Conservation (phyloP, 1,140 invertebrate species). For the Trichoplusia ni region DNA sequence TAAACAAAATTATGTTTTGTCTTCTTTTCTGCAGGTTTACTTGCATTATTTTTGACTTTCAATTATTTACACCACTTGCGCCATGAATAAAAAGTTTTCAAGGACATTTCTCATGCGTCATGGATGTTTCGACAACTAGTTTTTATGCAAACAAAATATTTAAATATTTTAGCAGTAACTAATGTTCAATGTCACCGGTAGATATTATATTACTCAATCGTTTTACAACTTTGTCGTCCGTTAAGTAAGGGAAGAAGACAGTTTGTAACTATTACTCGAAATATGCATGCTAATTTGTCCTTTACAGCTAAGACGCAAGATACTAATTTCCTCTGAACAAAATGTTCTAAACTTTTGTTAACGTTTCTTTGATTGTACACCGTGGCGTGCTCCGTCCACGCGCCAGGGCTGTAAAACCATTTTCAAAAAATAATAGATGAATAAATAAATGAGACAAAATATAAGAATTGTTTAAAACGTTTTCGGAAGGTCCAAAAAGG, state of each 20-base stretch:
- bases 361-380: neutral
- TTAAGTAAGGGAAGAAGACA: neutral
- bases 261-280: neutral
- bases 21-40: no score
- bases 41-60: no score
- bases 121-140: no score
- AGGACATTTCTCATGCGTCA: no score
- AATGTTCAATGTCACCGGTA: conserved; percentile 36
- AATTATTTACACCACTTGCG: no score
- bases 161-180: conserved; percentile 24
- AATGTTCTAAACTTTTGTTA: neutral
- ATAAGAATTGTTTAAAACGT: conserved; percentile 64
- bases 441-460: conserved; percentile 56
- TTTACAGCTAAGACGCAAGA: neutral
- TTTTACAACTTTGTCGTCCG: conserved; percentile 32
- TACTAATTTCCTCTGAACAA: neutral
- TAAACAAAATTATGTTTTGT: no score
- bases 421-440: conserved; percentile 54
- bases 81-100: no score
- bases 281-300: neutral
- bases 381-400: conserved; percentile 63
- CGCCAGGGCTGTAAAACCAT: conserved; percentile 64
- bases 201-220: conserved; percentile 32
- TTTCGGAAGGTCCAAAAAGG: conserved; percentile 58
- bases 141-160: neutral